phyloP scores from a whole-genome alignment of 2,113 vertebrate genomes.

The Dolichallabes microphthalmus region DNA sequence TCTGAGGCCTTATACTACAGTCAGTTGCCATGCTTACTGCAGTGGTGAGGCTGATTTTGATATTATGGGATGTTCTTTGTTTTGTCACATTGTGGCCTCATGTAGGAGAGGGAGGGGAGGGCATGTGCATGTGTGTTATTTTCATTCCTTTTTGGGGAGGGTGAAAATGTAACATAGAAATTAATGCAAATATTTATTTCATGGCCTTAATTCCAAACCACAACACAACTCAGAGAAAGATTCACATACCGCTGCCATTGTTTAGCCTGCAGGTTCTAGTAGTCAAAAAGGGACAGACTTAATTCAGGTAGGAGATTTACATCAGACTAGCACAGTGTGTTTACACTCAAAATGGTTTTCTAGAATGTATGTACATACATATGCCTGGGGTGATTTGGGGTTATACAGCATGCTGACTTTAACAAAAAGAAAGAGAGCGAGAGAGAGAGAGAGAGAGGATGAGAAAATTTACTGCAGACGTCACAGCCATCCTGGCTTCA shows the following conservation, averaged over 20 bases:
- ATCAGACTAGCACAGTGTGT: neutral
- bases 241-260: neutral
- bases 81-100: conserved; percentile 74
- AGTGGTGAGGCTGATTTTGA: conserved; percentile 52
- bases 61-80: conserved; percentile 79
- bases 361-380: conserved; percentile 4
- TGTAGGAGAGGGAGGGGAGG: conserved; percentile 66
- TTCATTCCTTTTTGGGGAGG: neutral
- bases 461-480: neutral
- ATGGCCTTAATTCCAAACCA: neutral
- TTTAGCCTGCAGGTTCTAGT: neutral
- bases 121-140: conserved; percentile 35
- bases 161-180: neutral
- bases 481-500: neutral
- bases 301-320: conserved; percentile 15
- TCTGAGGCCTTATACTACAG: conserved; percentile 64
- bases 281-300: conserved; percentile 1
- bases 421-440: neutral
- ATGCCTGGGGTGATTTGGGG: conserved; percentile 10
- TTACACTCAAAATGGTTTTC: neutral
- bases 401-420: neutral
- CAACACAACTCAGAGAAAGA: neutral
- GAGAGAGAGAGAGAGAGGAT: neutral
- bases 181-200: neutral
- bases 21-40: conserved; percentile 73